Evolutionary conservation across 2,797 vertebrate genomes (phyloP).

Genomic region (Semotilus atromaculatus): DNA sequence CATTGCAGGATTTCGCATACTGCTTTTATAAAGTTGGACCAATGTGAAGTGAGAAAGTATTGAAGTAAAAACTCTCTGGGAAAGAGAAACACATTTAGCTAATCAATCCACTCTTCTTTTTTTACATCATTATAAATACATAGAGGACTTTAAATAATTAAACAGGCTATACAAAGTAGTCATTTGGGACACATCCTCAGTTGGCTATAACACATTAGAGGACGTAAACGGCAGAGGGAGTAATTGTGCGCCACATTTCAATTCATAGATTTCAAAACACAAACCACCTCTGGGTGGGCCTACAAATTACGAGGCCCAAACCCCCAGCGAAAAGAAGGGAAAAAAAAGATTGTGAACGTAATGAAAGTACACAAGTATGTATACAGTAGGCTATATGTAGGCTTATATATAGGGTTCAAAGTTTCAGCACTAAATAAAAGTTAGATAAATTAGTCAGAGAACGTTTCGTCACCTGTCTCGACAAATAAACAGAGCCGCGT

Average conservation of each 20-base stretch:
- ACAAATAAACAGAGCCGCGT: background rate
- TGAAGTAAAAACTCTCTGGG: background rate
- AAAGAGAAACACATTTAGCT: background rate
- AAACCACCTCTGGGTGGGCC: background rate
- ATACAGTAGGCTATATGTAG: background rate
- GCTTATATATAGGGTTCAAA: background rate
- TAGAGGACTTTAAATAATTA: constrained; percentile 67
- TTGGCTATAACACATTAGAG: constrained; percentile 50
- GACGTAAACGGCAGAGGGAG: constrained; percentile 66
- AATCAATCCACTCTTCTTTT: background rate
- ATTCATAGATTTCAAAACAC: constrained; percentile 2
- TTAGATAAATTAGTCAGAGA: background rate
- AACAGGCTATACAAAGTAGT: constrained; percentile 61
- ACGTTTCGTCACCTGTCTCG: background rate
- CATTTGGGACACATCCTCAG: constrained; percentile 61
- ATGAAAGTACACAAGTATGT: background rate
- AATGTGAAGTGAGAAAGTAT: background rate
- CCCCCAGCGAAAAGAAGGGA: background rate
- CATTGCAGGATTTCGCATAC: background rate
- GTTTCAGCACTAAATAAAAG: background rate
- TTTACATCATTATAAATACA: constrained; percentile 23
- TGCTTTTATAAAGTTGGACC: background rate
- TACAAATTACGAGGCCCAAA: background rate
- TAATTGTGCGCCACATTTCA: background rate
- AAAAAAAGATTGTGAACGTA: background rate